A percentile compares a stretch with the other conserved stretches of the same genome.
Conservation (phyloP, 2,113 vertebrate species). For the Thunnus maccoyii region DNA sequence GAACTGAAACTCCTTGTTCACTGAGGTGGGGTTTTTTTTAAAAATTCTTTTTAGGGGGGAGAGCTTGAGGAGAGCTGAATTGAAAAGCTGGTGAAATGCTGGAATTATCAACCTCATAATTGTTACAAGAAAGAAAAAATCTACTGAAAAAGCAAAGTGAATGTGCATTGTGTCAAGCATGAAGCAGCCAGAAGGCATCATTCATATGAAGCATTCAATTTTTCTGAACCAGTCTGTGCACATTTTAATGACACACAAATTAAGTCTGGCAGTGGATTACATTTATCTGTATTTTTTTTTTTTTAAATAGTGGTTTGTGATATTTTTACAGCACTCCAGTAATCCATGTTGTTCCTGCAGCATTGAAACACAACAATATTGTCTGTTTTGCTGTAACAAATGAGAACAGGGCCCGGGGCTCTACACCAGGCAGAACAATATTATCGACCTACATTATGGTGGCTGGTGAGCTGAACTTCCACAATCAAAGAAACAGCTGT, state of each 20-base stretch:
- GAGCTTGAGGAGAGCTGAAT: neutral
- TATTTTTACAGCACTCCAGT: neutral
- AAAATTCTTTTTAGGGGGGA: neutral
- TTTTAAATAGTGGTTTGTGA: neutral
- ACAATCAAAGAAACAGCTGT: constrained; percentile 19
- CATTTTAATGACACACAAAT: neutral
- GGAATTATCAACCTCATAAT: neutral
- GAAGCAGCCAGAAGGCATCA: neutral
- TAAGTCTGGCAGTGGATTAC: neutral
- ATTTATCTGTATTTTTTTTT: neutral
- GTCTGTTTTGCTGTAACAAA: constrained; percentile 7
- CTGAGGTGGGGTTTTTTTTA: neutral
- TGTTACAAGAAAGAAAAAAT: constrained; percentile 2
- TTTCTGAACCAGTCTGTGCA: neutral
- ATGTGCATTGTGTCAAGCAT: too few species aligned
- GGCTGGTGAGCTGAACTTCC: constrained; percentile 10
- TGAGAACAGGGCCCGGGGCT: neutral
- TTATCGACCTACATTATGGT: neutral
- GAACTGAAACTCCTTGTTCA: neutral
- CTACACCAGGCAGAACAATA: neutral
- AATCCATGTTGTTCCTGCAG: neutral
- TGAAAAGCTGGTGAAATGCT: neutral
- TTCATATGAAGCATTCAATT: constrained; percentile 1
- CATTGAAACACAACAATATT: neutral
- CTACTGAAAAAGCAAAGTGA: neutral